Conservation (phyloP, 2,113 vertebrate genomes). For the Eurypyga helias region DNA sequence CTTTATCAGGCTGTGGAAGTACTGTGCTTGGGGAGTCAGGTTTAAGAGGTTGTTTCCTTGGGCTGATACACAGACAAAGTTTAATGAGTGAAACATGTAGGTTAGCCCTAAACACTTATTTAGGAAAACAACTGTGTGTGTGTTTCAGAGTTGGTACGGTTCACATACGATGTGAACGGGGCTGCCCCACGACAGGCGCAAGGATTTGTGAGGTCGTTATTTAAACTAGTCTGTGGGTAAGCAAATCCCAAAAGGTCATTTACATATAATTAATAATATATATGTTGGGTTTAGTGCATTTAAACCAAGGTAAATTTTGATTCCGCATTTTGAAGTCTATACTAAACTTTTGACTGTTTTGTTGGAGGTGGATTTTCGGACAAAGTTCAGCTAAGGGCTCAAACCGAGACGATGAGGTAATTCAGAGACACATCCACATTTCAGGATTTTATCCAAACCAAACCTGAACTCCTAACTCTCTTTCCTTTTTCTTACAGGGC, state of each 20-base stretch:
- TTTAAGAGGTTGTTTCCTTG: not conserved
- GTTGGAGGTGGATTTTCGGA: slow-evolving; percentile 1
- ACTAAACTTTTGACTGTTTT: not conserved
- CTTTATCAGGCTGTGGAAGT: not conserved
- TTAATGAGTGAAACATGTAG: not conserved
- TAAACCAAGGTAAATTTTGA: not conserved
- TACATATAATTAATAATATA: not conserved
- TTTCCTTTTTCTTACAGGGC: not conserved
- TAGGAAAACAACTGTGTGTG: not conserved
- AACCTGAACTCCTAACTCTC: slow-evolving; percentile 15
- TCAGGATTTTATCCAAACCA: slow-evolving; percentile 58
- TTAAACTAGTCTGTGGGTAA: not conserved
- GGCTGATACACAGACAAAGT: not conserved
- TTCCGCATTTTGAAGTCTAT: not conserved
- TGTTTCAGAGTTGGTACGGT: not conserved
- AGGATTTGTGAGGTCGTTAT: not conserved
- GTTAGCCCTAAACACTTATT: not conserved
- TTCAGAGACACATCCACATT: slow-evolving; percentile 29
- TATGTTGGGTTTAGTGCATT: not conserved
- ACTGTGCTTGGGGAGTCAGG: rapidly evolving
- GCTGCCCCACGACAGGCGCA: not conserved
- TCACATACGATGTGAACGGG: not conserved
- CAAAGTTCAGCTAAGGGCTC: slow-evolving; percentile 46
- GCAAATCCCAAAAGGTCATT: not conserved
- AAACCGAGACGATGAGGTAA: slow-evolving; percentile 44